These are phyloP conservation scores for Vireo griseus DNA, from an alignment of 2,797 vertebrate species.

Conservation along the genomic window DNA sequence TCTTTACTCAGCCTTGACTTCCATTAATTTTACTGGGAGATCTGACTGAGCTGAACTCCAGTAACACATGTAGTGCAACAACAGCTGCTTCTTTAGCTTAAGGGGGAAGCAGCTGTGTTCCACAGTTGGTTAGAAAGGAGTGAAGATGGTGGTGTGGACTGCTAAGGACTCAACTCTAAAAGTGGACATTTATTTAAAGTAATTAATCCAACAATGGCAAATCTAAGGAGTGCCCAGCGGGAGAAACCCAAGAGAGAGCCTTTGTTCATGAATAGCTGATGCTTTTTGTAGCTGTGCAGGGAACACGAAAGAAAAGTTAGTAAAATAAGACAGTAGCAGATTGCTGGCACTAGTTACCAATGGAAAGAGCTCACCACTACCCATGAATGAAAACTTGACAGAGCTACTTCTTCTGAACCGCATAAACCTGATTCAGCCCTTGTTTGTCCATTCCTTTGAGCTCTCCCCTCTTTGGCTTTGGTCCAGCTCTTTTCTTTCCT, in stretches of 20 bases:
- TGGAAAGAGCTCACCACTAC: not conserved
- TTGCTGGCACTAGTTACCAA: not conserved
- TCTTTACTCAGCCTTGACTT: not conserved
- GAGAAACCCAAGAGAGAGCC: not conserved
- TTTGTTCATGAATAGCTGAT: not conserved
- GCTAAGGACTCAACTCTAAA: not conserved
- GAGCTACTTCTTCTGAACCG: not conserved
- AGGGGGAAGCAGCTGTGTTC: constrained; percentile 43
- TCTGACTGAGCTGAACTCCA: not conserved
- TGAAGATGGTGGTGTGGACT: not conserved
- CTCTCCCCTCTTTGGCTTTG: not conserved
- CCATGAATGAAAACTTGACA: not conserved
- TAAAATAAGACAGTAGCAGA: not conserved
- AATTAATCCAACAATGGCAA: constrained; percentile 7
- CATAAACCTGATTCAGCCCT: not conserved
- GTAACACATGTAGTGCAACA: constrained; percentile 10
- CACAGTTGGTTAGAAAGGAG: constrained; percentile 22
- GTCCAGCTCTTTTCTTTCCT: not conserved
- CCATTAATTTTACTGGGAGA: not conserved
- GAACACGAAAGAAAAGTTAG: not conserved
- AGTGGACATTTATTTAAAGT: constrained; percentile 30
- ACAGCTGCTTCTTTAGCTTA: constrained; percentile 40
- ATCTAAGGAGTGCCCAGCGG: not conserved
- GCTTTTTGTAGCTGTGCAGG: not conserved
- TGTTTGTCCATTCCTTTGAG: not conserved